phyloP scores from a whole-genome alignment of 2,888 invertebrate species.

The Melinaea marsaeus region DNA sequence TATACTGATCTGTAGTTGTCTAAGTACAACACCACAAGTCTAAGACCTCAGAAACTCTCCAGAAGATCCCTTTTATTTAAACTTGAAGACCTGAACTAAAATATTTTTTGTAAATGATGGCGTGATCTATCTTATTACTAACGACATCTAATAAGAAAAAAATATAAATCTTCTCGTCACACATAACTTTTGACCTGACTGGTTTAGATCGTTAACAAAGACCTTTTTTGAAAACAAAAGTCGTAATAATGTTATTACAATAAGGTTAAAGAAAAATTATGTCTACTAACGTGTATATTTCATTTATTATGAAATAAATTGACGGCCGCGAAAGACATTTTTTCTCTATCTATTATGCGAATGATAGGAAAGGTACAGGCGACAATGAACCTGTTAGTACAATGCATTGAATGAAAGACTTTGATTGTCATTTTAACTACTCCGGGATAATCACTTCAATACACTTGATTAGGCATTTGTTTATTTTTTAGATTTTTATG shows the following conservation, averaged over 20 bases:
- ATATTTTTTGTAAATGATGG: too few species aligned
- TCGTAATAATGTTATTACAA: slow-evolving; percentile 9
- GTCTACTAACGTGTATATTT: slow-evolving; percentile 2
- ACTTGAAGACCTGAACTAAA: too few species aligned
- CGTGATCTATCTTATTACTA: too few species aligned
- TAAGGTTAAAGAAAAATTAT: slow-evolving; percentile 13
- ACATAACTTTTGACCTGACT: too few species aligned
- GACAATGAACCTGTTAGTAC: slow-evolving; percentile 50
- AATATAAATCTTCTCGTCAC: too few species aligned
- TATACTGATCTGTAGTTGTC: too few species aligned
- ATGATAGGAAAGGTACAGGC: slow-evolving; percentile 35
- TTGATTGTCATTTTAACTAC: slow-evolving; percentile 32
- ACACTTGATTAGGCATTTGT: slow-evolving; percentile 23
- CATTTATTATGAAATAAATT: slow-evolving; percentile 60
- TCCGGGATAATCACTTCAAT: slow-evolving; percentile 26
- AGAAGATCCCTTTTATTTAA: too few species aligned
- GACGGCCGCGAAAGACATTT: slow-evolving; percentile 59
- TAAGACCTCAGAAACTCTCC: too few species aligned
- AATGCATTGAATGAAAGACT: slow-evolving; percentile 35
- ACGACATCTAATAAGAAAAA: too few species aligned
- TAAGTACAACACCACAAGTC: too few species aligned
- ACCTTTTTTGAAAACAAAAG: too few species aligned
- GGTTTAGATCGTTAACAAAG: too few species aligned
- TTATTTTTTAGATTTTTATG: slow-evolving; percentile 2
- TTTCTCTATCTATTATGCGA: slow-evolving; percentile 61